Evolutionary conservation across 1,140 invertebrate species (phyloP).

Genomic region (Chironomus tepperi): DNA sequence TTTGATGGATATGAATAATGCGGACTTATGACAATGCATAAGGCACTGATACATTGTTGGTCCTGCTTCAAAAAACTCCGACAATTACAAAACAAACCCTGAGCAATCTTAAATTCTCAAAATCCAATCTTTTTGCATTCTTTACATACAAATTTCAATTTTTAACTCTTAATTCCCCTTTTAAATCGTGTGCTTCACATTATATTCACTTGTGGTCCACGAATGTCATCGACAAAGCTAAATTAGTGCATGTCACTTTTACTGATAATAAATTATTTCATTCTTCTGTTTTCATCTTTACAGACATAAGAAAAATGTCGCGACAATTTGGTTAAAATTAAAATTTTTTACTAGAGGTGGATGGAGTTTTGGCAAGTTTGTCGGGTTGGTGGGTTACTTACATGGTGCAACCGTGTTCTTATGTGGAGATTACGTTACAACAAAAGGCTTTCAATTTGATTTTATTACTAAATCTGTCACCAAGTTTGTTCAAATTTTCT

Average conservation of each 20-base stretch:
- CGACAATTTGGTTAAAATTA: background rate
- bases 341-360: background rate
- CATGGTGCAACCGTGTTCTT: too few relatives aligned
- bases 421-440: too few relatives aligned
- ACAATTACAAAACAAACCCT: too few relatives aligned
- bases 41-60: too few relatives aligned
- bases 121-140: background rate
- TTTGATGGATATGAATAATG: too few relatives aligned
- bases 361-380: background rate
- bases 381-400: too few relatives aligned
- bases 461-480: too few relatives aligned
- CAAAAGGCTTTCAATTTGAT: too few relatives aligned
- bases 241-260: constrained; percentile 7
- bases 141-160: background rate
- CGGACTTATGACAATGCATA: too few relatives aligned
- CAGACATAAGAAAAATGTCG: background rate
- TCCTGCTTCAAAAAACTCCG: too few relatives aligned
- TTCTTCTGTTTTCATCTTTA: background rate
- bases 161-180: background rate
- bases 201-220: background rate
- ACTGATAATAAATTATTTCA: background rate
- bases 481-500: too few relatives aligned
- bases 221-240: background rate
- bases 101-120: too few relatives aligned
- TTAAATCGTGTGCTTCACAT: background rate